Evolutionary conservation across 2,888 invertebrate species (phyloP).

Genomic region (Nephrocerus scutellatus): DNA sequence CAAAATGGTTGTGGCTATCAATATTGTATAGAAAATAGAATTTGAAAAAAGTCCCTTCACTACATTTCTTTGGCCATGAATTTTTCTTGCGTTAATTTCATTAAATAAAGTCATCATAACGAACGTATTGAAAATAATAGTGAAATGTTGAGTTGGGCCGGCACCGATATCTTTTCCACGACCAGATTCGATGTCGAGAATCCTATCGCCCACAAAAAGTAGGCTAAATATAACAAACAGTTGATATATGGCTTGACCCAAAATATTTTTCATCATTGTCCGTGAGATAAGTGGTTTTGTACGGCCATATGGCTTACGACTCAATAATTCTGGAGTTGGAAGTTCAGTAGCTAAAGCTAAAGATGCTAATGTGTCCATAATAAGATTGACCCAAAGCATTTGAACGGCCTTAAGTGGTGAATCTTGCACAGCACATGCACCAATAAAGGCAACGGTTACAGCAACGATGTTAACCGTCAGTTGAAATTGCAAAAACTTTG

Average conservation of each 20-base stretch:
- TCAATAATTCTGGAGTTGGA: slow-evolving; percentile 81
- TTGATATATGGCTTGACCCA: slow-evolving; percentile 91
- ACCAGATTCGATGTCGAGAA: slow-evolving; percentile 86
- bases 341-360: slow-evolving; percentile 90
- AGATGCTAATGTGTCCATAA: slow-evolving; percentile 95
- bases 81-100: slow-evolving; percentile 97
- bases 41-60: slow-evolving; percentile 91
- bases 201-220: slow-evolving; percentile 74
- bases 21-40: slow-evolving; percentile 92
- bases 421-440: neutral
- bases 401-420: slow-evolving; percentile 71
- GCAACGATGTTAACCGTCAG: slow-evolving; percentile 95
- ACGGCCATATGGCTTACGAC: slow-evolving; percentile 87
- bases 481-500: slow-evolving; percentile 96
- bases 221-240: slow-evolving; percentile 83
- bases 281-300: slow-evolving; percentile 91
- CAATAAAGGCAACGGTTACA: slow-evolving; percentile 92
- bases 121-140: slow-evolving; percentile 96
- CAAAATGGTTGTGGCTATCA: slow-evolving; percentile 82
- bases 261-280: slow-evolving; percentile 96
- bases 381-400: slow-evolving; percentile 97
- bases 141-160: slow-evolving; percentile 88
- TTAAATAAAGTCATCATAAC: slow-evolving; percentile 99
- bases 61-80: slow-evolving; percentile 94
- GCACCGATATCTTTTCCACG: slow-evolving; percentile 59